Evolutionary conservation across 2,797 vertebrate genomes (phyloP), one percentile per base, ranked within the genome.

Genomic region (Sebastolobus alascanus): DNA sequence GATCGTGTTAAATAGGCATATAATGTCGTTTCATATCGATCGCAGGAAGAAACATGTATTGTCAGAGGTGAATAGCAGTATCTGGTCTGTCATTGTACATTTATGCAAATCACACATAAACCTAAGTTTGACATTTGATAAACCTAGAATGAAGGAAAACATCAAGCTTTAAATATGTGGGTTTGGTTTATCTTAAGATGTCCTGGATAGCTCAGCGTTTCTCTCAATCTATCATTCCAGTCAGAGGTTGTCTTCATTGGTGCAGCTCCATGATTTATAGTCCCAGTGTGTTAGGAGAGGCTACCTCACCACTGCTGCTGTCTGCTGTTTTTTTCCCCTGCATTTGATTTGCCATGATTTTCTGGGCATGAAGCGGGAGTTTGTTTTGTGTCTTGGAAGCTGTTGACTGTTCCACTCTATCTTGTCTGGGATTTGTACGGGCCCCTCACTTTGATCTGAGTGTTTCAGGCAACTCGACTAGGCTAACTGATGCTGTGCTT

Each of bases 401-500:
- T 79, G 61, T 77, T 85, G 73, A 85, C 73, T 67, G 33, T 68
- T 89, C 72, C 46, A 66, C 69, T 84, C 75, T 18, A 66, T 90
- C 73, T 83, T 75, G 64, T 87, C 75, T 76, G 67, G 46, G 73
- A 84, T 84, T 87, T 84, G 59, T 86, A 50, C 68, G 66, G 54
- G 69, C 63, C 59, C 60, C 61, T 82, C 54, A 75, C 83, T 94
- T 87, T 92, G 87, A 90, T 92, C 83, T 73, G 59, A 87, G 76
- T 61, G 71, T 91, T 90, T 58, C 81, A 84, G 82, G 63, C 61
- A 75, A 74, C 78, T 80, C 80, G 68, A 77, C 79, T 37, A 58
- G 31, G 69, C 75, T 87, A 90, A 89, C 87, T 84, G 85, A 81
- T 76, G 79, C 77, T 84, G 81, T 86, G 83, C 82, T 86, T 63